Evolutionary conservation across 2,113 vertebrate genomes (phyloP), one percentile per base, ranked within the genome.

Genomic region (Suncus etruscus): DNA sequence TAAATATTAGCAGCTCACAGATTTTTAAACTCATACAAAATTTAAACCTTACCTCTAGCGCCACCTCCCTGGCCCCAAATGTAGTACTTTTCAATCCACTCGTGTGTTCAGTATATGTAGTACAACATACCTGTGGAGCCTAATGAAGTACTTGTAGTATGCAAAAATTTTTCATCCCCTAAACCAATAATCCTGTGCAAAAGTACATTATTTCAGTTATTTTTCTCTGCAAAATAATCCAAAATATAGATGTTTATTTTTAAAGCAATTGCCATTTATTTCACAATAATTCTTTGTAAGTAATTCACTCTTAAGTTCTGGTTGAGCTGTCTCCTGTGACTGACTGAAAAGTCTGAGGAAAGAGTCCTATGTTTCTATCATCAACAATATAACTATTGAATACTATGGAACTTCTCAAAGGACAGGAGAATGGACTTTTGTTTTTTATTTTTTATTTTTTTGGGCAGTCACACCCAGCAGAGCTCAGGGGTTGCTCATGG

Each of bases 161-260:
- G 4, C 8, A 79, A 48, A 22, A 39, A 22, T 78, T 68, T 24
- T 32, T 91, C 32, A 90, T n/a, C 31, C 63, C 31, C 2, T 72
- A 50, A 90, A 31, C 32, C 93, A 86, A 76, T 48, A 90, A 20
- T 81, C 32, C 32, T 45, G 8, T 47, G 11, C 32, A 18, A 3
- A 3, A 32, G 25, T 9, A 9, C 48, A 18, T 20, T 79, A 31
- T 84, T 90, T 91, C 27, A 29, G 65, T 61, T 83, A 68, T 31
- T 8, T 90, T 88, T 81, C 51, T 47, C 69, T 54, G 81, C 20
- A 89, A 54, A 95, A 69, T 83, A 82, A 45, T 18, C 22, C 9
- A 27, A 83, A 76, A 58, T 16, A 75, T 12, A 66, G 11, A 11
- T 27, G 27, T 27, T 29, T 58, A 58, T 58, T 58, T 4, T 61